Percentiles rank a stretch among this genome's conserved stretches.
Evolutionary conservation across 2,113 vertebrate species (phyloP).

Genomic region (Stictonetta naevosa): DNA sequence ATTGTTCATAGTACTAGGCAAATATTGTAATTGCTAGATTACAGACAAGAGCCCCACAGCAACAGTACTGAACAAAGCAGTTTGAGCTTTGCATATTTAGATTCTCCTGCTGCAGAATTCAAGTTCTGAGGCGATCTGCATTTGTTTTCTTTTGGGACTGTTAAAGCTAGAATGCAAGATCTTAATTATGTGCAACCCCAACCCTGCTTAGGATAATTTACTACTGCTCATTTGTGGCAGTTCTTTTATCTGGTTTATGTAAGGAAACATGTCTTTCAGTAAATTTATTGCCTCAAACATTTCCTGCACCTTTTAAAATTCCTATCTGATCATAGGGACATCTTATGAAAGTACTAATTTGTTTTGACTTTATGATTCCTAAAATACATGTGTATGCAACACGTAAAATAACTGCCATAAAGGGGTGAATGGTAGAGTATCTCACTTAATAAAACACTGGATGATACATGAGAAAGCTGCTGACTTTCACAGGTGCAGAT

Average conservation of each 20-base stretch:
- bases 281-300: background rate
- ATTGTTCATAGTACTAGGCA: slow-evolving; percentile 6
- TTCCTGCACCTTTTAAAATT: background rate
- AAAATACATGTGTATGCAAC: background rate
- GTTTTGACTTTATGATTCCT: background rate
- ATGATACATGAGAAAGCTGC: background rate
- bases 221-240: background rate
- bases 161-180: background rate
- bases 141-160: background rate
- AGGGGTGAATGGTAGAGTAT: background rate
- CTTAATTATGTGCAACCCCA: background rate
- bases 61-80: slow-evolving; percentile 5
- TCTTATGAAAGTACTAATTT: background rate
- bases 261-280: background rate
- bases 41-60: slow-evolving; percentile 29
- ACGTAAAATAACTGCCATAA: background rate
- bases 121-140: background rate
- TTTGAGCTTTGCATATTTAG: slow-evolving; percentile 22
- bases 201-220: background rate
- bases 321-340: background rate
- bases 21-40: slow-evolving; percentile 53
- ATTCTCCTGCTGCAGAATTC: background rate
- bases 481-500: background rate
- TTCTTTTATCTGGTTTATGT: background rate
- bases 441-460: background rate